Evolutionary conservation across 2,888 invertebrate species (phyloP).

Genomic region (Corbicula japonica): DNA sequence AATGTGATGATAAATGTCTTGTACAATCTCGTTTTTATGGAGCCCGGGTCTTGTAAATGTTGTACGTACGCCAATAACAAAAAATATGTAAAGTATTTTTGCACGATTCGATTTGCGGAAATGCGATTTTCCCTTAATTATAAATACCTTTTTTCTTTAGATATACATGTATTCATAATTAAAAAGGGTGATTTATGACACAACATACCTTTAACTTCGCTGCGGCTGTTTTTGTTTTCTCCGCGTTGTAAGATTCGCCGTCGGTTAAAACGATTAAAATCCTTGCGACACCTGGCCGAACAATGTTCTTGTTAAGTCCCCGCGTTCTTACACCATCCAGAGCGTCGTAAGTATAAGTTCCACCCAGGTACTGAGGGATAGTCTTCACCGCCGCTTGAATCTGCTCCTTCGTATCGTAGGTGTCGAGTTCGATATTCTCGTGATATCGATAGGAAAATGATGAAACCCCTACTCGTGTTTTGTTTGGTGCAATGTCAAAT

Average conservation of each 20-base stretch:
- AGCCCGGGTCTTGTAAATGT: too few species aligned
- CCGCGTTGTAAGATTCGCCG: conserved; percentile 55
- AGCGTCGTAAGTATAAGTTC: conserved; percentile 66
- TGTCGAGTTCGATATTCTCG: conserved; percentile 45
- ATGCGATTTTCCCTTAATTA: too few species aligned
- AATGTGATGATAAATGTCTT: too few species aligned
- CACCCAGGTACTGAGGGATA: conserved; percentile 59
- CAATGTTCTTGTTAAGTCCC: conserved; percentile 37
- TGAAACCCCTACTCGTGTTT: conserved; percentile 67
- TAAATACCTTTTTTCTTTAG: too few species aligned
- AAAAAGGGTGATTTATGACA: too few species aligned
- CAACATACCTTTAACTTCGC: conserved; percentile 54
- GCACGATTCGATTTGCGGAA: too few species aligned
- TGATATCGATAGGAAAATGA: conserved; percentile 61
- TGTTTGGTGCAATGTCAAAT: conserved; percentile 67
- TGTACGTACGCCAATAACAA: too few species aligned
- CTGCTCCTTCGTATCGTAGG: conserved; percentile 47
- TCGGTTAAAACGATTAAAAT: conserved; percentile 68
- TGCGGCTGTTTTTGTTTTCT: conserved; percentile 59
- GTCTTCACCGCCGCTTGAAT: conserved; percentile 41
- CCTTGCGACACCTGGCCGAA: conserved; percentile 58
- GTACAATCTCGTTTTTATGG: too few species aligned
- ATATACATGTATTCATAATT: too few species aligned
- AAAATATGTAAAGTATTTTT: too few species aligned
- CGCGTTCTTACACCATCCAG: conserved; percentile 53